Evolutionary conservation across 2,113 vertebrate species (phyloP).

Genomic region (Syrmaticus mikado): DNA sequence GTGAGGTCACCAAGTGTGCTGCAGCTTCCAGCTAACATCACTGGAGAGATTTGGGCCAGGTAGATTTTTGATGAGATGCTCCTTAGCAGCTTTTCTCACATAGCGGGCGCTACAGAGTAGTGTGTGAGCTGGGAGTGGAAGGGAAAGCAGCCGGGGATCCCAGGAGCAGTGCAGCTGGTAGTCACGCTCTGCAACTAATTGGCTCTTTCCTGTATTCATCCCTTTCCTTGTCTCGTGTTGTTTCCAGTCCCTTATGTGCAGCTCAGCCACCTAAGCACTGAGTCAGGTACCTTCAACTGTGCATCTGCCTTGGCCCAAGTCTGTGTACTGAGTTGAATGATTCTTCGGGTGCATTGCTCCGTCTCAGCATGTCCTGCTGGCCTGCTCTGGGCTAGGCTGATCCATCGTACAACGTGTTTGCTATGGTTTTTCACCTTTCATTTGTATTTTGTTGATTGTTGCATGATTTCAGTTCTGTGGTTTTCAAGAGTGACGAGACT

Average conservation of each 20-base stretch:
- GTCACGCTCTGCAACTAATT: conserved; percentile 65
- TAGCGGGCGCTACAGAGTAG: neutral
- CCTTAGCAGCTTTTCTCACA: neutral
- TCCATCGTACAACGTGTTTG: neutral
- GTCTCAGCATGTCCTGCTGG: conserved; percentile 75
- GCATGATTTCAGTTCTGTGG: conserved; percentile 58
- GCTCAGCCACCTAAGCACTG: conserved; percentile 90
- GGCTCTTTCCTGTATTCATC: conserved; percentile 81
- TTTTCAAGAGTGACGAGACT: conserved; percentile 14
- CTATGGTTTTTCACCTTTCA: neutral
- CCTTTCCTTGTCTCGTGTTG: conserved; percentile 75
- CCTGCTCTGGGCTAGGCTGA: conserved; percentile 43
- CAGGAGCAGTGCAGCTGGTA: conserved; percentile 2
- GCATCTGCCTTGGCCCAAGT: neutral
- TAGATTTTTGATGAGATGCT: neutral
- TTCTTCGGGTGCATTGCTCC: conserved; percentile 57
- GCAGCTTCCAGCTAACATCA: neutral
- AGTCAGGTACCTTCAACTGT: conserved; percentile 88
- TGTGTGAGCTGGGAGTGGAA: neutral
- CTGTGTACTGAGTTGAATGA: conserved; percentile 15
- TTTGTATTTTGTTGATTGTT: conserved; percentile 58
- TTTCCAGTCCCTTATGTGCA: conserved; percentile 93
- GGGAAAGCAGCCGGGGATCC: neutral
- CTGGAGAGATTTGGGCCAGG: neutral
- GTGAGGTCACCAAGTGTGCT: neutral